Conservation (phyloP, 2,113 vertebrate genomes). For the Maccullochella peelii region DNA sequence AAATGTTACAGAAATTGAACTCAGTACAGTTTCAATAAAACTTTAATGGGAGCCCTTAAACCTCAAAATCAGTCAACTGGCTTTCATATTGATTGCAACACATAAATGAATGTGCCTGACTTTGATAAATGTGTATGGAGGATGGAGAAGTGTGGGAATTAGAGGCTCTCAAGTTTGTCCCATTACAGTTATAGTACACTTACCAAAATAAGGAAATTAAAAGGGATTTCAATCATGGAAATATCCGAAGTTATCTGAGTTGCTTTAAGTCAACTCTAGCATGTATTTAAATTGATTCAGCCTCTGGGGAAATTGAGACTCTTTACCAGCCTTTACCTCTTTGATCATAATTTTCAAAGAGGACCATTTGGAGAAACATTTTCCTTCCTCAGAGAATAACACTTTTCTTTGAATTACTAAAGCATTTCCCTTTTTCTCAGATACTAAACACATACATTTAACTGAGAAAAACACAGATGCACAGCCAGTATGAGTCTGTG, state of each 20-base stretch:
- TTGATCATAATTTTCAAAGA: conserved; percentile 20
- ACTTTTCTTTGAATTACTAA: not conserved
- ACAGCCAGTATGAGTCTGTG: not conserved
- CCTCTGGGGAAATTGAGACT: not conserved
- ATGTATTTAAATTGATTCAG: conserved; percentile 4
- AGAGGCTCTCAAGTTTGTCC: conserved; percentile 50
- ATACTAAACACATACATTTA: conserved; percentile 7
- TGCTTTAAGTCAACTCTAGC: not conserved
- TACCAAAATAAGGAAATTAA: conserved; percentile 55
- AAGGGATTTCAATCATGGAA: conserved; percentile 33
- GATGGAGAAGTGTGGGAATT: conserved; percentile 49
- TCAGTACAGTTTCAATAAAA: conserved; percentile 31
- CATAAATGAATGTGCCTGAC: conserved; percentile 45
- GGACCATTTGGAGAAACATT: not conserved
- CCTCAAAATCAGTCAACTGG: conserved; percentile 46
- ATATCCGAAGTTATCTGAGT: conserved; percentile 21
- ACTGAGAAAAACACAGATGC: not conserved
- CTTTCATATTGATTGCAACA: conserved; percentile 63
- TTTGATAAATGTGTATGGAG: not conserved
- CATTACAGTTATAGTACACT: conserved; percentile 60
- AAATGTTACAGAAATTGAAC: conserved; percentile 21
- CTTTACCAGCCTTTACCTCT: not conserved
- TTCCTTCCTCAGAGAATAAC: not conserved
- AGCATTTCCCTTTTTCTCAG: not conserved
- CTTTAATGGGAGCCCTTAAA: conserved; percentile 38